These are phyloP conservation scores for Gastrophryne carolinensis DNA, from an alignment of 2,797 vertebrate genomes.

Conservation along the genomic window DNA sequence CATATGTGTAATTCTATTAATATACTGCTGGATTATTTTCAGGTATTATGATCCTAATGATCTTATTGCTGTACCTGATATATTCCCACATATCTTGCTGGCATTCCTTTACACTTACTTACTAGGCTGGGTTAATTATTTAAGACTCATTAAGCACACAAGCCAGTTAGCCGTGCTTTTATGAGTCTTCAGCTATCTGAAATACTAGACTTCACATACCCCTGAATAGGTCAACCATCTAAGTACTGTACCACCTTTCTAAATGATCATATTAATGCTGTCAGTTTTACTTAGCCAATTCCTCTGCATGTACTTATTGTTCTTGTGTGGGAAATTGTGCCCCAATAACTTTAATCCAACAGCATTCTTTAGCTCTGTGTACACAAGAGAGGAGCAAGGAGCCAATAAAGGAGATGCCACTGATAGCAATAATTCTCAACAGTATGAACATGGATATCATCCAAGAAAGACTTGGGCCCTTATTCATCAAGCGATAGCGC, in stretches of 20 bases:
- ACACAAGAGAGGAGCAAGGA: too few relatives aligned
- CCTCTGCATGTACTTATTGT: neutral
- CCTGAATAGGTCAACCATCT: neutral
- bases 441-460: too few relatives aligned
- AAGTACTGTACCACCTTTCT: neutral
- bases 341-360: too few relatives aligned
- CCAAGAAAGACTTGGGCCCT: too few relatives aligned
- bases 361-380: too few relatives aligned
- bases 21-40: neutral
- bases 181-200: conserved; percentile 23
- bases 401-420: too few relatives aligned
- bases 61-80: neutral
- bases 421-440: too few relatives aligned
- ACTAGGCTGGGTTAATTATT: conserved; percentile 54
- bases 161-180: conserved; percentile 53
- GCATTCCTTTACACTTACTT: conserved; percentile 4
- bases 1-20: too few relatives aligned
- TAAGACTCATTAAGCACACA: conserved; percentile 28
- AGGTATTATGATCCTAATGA: neutral
- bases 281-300: neutral
- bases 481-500: too few relatives aligned
- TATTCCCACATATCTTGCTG: neutral
- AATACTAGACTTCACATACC: neutral
- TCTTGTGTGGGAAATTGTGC: too few relatives aligned
- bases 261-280: conserved; percentile 15